Base-by-base conservation (phyloP, 1,140 invertebrate species). In the Drosophila nasuta region DNA sequence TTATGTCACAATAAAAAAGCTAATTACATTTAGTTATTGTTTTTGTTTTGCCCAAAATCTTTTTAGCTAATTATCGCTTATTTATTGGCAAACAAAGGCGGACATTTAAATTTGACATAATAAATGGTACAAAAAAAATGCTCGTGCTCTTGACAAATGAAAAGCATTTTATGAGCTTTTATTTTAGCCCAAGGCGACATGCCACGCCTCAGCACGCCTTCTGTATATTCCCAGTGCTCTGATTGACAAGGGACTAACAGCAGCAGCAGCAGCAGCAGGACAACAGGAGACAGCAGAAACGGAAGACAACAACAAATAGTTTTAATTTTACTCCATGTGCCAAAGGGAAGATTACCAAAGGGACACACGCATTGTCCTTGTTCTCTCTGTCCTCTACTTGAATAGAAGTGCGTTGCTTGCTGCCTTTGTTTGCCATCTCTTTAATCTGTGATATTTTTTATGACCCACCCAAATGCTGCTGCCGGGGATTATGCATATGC, bases 311-410 rank as follows among this genome's bases (percentile, higher is more conserved):
- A 57, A 67, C 38, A 52, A 30, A 56, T 71, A 87, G 80, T 87
- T 87, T 88, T 80, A 89, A 87, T 83, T 87, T 89, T 65, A 38
- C 74, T 30, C 28, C 15, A 11, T 60, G 3, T 57, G 15, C 54
- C 54, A 57, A 20, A 8, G 33, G 35, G 33, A 38, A 62, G 11
- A 43, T 60, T 33, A 38, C 71, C 51, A 69, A 38, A 56, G 65
- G 57, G 25, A 71, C 33, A 57, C 10, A 41, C 13, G 49, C 35
- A 63, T 72, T 71, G 54, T 70, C 68, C 68, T 70, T 74, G 75
- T 35, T 45, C n/a, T 8, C 15, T 10, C 8, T 25, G 35, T 15
- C 51, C n/a, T 38, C 28, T 64, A 1, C 33, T 38, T 57, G 41
- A 65, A 54, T 13, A 43, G n/a, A 3, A 43, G 41, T 33, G 33